These are phyloP conservation scores for Sinonovacula constricta DNA, from an alignment of 1,140 invertebrate species.

Conservation along the genomic window DNA sequence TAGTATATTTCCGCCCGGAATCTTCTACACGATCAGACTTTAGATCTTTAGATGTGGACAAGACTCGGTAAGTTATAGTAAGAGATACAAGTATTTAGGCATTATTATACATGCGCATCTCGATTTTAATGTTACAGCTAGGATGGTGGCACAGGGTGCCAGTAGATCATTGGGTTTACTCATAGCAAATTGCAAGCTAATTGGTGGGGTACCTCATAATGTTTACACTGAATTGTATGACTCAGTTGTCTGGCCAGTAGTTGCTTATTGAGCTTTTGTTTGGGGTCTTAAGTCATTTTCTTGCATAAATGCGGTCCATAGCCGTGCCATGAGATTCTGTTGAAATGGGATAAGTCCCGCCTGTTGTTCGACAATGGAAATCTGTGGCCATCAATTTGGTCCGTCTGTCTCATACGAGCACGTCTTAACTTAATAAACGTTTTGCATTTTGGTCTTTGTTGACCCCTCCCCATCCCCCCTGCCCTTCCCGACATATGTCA, in stretches of 20 bases:
- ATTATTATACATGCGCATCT: conserved; percentile 1
- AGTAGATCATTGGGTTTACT: conserved; percentile 21
- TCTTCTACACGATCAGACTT: neutral
- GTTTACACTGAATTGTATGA: conserved; percentile 25
- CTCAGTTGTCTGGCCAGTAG: conserved; percentile 35
- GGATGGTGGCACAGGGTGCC: conserved; percentile 17
- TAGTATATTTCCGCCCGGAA: conserved; percentile 1
- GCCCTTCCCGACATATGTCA: neutral
- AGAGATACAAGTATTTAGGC: conserved; percentile 28
- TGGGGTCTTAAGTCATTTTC: conserved; percentile 20
- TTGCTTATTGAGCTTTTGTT: conserved; percentile 5
- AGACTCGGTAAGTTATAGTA: neutral
- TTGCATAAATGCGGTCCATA: conserved; percentile 27
- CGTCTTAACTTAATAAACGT: conserved; percentile 16
- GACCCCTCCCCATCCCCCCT: too few species aligned
- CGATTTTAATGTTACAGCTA: conserved; percentile 22
- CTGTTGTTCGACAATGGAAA: conserved; percentile 24
- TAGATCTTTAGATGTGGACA: conserved; percentile 19
- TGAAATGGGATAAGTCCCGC: conserved; percentile 20
- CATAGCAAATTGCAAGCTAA: conserved; percentile 25
- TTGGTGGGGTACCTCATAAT: conserved; percentile 15
- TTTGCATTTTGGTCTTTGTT: conserved; percentile 21
- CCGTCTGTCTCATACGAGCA: neutral
- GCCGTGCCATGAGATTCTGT: conserved; percentile 21
- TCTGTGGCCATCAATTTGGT: neutral